These are phyloP conservation scores for Aldrovandia affinis DNA, from an alignment of 2,797 vertebrate species.

Conservation along the genomic window DNA sequence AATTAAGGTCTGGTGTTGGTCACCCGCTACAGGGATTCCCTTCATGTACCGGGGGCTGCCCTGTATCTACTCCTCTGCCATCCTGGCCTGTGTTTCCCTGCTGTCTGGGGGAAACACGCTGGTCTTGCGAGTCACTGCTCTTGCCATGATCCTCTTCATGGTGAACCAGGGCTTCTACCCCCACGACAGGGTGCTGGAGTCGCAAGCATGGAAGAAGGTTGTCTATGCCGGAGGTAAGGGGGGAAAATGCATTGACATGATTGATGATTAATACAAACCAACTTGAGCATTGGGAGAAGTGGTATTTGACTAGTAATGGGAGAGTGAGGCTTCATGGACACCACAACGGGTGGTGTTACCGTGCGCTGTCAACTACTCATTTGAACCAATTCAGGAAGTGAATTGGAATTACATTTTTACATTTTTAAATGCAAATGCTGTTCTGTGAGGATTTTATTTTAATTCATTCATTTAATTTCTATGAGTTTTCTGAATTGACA, in stretches of 20 bases:
- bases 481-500: no score
- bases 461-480: no score
- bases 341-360: no score
- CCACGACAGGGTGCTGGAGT: constrained; percentile 88
- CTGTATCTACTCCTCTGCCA: constrained; percentile 86
- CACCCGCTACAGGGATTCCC: constrained; percentile 76
- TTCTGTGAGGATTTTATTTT: no score
- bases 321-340: no score
- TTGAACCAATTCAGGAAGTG: no score
- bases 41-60: constrained; percentile 89
- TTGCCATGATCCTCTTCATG: constrained; percentile 89
- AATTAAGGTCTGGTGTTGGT: no score
- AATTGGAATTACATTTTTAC: no score
- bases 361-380: no score
- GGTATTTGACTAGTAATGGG: no score
- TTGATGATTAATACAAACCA: background rate
- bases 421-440: no score
- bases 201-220: constrained; percentile 90
- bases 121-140: constrained; percentile 74
- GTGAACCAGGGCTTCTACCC: constrained; percentile 87
- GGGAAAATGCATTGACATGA: no score
- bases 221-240: constrained; percentile 85
- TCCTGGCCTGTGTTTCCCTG: constrained; percentile 82
- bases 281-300: background rate
- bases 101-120: constrained; percentile 76